Percentiles rank a stretch among this genome's conserved stretches.
Evolutionary conservation across 2,888 invertebrate species (phyloP).

Genomic region (Hypomecis punctinalis): DNA sequence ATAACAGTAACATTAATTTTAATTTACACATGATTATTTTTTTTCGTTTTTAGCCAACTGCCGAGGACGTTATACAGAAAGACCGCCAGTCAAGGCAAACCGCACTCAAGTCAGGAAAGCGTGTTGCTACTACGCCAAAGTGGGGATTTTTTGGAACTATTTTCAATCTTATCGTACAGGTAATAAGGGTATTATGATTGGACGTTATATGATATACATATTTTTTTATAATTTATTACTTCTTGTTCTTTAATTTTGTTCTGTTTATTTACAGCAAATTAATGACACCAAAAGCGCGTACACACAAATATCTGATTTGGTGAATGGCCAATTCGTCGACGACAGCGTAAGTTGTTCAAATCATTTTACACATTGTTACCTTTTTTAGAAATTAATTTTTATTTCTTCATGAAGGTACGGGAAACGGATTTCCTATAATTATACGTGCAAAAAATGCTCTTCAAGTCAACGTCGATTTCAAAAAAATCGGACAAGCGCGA

Average conservation of each 20-base stretch:
- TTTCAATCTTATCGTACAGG: constrained; percentile 77
- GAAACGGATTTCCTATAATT: too few species aligned
- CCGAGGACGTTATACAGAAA: constrained; percentile 69
- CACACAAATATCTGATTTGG: constrained; percentile 74
- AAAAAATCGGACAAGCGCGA: too few species aligned
- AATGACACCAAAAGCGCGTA: constrained; percentile 83
- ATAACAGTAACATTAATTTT: neutral
- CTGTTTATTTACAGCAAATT: constrained; percentile 69
- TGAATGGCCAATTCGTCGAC: constrained; percentile 73
- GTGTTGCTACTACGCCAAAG: constrained; percentile 65
- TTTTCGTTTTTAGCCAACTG: constrained; percentile 65
- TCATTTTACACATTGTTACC: neutral
- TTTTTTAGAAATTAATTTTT: neutral
- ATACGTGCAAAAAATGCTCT: too few species aligned
- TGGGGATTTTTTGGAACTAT: constrained; percentile 82
- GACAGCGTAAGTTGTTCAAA: constrained; percentile 70
- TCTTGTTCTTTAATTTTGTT: constrained; percentile 35
- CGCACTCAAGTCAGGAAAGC: constrained; percentile 61
- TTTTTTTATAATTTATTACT: neutral
- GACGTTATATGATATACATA: neutral
- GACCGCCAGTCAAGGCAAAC: constrained; percentile 67
- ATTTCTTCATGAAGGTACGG: too few species aligned
- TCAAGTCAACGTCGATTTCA: too few species aligned
- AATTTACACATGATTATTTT: neutral
- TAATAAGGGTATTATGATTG: constrained; percentile 40